These are phyloP conservation scores for Microctenopoma steveboyesi DNA, from an alignment of 2,797 vertebrate species.

Conservation along the genomic window DNA sequence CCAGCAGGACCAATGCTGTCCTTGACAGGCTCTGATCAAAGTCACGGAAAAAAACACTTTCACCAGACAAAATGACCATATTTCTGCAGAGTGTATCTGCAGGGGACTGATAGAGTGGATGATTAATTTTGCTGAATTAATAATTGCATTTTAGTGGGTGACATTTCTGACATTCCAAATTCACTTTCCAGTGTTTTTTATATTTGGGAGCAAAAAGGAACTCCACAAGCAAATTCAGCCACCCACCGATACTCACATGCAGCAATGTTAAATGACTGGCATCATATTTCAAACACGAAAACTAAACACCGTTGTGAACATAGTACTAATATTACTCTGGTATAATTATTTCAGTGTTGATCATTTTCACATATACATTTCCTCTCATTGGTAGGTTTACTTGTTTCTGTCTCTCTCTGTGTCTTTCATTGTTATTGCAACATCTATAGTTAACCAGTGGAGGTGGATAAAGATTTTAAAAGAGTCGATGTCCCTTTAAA, in stretches of 20 bases:
- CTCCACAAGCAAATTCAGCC: slow-evolving; percentile 19
- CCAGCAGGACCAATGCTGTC: slow-evolving; percentile 36
- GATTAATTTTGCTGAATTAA: slow-evolving; percentile 58
- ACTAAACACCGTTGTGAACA: slow-evolving; percentile 25
- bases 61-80: slow-evolving; percentile 47
- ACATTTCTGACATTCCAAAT: slow-evolving; percentile 58
- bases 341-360: slow-evolving; percentile 45
- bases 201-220: slow-evolving; percentile 31
- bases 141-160: slow-evolving; percentile 56
- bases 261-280: slow-evolving; percentile 25
- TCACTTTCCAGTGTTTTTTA: slow-evolving; percentile 32
- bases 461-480: slow-evolving; percentile 62
- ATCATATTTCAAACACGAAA: slow-evolving; percentile 34
- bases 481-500: slow-evolving; percentile 55
- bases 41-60: slow-evolving; percentile 17
- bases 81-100: slow-evolving; percentile 36
- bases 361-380: slow-evolving; percentile 17
- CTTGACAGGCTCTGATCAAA: slow-evolving; percentile 59
- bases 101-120: slow-evolving; percentile 46
- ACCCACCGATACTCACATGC: slow-evolving; percentile 6
- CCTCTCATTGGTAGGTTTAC: slow-evolving; percentile 12
- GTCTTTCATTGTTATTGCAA: slow-evolving; percentile 49
- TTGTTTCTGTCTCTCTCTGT: slow-evolving; percentile 2
- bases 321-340: slow-evolving; percentile 27
- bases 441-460: slow-evolving; percentile 46